Evolutionary conservation across 2,797 vertebrate species (phyloP).

Genomic region (Gastrophryne carolinensis): DNA sequence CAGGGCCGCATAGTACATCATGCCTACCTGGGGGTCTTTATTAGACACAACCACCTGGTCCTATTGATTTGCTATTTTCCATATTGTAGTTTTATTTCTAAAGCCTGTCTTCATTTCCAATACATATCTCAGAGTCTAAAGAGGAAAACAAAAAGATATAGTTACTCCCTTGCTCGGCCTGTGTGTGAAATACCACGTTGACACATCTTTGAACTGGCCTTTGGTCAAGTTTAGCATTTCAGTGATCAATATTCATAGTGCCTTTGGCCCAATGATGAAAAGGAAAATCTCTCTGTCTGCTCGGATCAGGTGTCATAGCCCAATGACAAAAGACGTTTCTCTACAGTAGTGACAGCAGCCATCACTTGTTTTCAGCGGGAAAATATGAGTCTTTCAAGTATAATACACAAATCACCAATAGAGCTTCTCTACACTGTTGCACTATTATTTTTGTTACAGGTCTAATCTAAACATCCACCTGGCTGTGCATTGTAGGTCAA

Average conservation of each 20-base stretch:
- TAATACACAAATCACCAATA: too few relatives aligned
- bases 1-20: too few relatives aligned
- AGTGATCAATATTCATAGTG: conserved; percentile 29
- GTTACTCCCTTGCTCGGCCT: conserved; percentile 6
- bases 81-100: background rate
- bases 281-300: background rate
- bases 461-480: too few relatives aligned
- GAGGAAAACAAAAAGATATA: background rate
- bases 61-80: too few relatives aligned
- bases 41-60: background rate
- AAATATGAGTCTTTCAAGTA: too few relatives aligned
- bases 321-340: background rate
- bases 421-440: too few relatives aligned
- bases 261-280: conserved; percentile 21
- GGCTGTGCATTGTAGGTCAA: too few relatives aligned
- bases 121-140: background rate
- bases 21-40: too few relatives aligned
- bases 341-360: conserved; percentile 5
- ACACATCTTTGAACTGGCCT: conserved; percentile 27
- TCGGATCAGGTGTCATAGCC: conserved; percentile 25
- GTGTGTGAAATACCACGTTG: background rate
- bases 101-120: background rate
- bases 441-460: too few relatives aligned
- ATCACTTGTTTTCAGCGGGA: too few relatives aligned
- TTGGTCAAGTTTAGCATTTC: background rate